phyloP scores from a whole-genome alignment of 2,888 invertebrate species.

The Sericinus montela region DNA sequence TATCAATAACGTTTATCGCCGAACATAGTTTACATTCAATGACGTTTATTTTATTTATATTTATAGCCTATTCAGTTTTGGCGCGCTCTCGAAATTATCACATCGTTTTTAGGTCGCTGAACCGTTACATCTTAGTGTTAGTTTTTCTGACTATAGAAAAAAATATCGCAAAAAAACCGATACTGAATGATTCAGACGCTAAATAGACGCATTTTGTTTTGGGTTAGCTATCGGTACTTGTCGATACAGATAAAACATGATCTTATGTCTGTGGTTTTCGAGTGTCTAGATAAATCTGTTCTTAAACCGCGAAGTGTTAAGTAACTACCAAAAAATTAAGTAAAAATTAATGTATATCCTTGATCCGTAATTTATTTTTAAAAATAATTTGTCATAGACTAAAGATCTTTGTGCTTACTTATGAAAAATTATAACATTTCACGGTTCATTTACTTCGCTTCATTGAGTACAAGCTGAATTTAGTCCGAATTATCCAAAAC shows the following conservation, averaged over 20 bases:
- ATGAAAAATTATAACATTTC: neutral
- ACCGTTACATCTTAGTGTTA: neutral
- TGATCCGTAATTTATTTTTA: too few species aligned
- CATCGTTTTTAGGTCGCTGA: constrained; percentile 13
- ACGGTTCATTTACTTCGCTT: neutral
- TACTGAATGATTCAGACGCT: neutral
- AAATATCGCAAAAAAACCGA: constrained; percentile 2
- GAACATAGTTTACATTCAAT: too few species aligned
- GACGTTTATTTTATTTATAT: too few species aligned
- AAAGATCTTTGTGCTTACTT: too few species aligned
- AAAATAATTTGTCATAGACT: too few species aligned
- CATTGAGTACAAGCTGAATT: too few species aligned
- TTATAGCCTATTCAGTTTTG: constrained; percentile 10
- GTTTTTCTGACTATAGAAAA: neutral
- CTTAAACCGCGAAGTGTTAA: too few species aligned
- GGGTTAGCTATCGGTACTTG: neutral
- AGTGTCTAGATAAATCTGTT: neutral
- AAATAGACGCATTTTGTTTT: neutral
- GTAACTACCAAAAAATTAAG: too few species aligned
- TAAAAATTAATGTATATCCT: too few species aligned
- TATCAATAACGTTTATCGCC: too few species aligned
- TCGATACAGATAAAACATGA: neutral
- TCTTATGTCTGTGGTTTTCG: neutral
- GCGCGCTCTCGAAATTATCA: constrained; percentile 16
- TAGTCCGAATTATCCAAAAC: too few species aligned